Percentiles rank a stretch among this genome's conserved stretches.
Evolutionary conservation across 2,797 vertebrate genomes (phyloP).

Genomic region (Tympanoctomys barrerae): DNA sequence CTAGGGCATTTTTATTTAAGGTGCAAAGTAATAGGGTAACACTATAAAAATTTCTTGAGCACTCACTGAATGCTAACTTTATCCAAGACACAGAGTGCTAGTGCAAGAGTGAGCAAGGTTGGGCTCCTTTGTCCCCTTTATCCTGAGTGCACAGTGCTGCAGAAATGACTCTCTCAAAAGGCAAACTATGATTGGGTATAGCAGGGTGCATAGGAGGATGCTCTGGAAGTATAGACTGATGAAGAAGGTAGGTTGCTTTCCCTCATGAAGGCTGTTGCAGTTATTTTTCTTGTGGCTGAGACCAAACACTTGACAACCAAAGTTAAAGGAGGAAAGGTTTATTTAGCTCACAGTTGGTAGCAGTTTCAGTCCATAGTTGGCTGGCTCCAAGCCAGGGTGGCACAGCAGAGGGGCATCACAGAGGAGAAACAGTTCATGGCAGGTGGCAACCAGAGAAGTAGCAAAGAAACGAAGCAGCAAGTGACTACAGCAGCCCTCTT

Average conservation of each 20-base stretch:
- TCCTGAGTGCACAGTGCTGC: background rate
- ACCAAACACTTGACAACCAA: background rate
- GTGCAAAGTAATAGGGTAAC: background rate
- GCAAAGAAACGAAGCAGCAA: background rate
- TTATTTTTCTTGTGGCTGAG: background rate
- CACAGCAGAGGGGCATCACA: background rate
- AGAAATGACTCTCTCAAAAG: background rate
- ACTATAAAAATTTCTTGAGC: constrained; percentile 25
- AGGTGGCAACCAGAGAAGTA: background rate
- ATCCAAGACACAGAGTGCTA: background rate
- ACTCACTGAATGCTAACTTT: background rate
- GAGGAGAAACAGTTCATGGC: background rate
- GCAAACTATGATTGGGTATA: background rate
- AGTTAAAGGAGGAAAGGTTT: background rate
- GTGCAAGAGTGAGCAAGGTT: background rate
- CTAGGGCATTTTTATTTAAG: constrained; percentile 16
- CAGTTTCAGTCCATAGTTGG: background rate
- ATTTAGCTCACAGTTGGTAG: background rate
- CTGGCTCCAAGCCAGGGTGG: background rate
- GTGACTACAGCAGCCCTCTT: background rate
- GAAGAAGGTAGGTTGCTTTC: background rate
- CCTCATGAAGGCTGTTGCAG: background rate
- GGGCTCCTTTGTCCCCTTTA: background rate
- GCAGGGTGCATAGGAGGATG: background rate
- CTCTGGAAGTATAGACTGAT: background rate